Evolutionary conservation across 2,888 invertebrate genomes (phyloP).

Genomic region (Cosmorhoe ocellata): DNA sequence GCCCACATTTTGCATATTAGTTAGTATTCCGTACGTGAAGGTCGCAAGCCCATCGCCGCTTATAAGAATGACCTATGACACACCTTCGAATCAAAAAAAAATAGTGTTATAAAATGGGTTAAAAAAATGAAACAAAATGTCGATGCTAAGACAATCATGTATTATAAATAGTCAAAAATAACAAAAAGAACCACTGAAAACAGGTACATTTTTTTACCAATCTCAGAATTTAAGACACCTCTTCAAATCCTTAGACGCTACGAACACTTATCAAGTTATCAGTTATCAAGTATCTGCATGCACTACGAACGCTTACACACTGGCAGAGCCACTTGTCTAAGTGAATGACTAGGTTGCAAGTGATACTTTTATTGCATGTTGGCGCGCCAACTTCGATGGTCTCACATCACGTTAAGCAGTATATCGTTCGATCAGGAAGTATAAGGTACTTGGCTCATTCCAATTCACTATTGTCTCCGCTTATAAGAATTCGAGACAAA

Average conservation of each 20-base stretch:
- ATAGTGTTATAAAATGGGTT: too few relatives aligned
- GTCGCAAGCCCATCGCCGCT: too few relatives aligned
- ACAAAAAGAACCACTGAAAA: constrained; percentile 81
- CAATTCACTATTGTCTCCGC: constrained; percentile 28
- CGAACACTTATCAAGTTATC: constrained; percentile 80
- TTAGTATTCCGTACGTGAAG: too few relatives aligned
- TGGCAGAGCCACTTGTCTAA: constrained; percentile 62
- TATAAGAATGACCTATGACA: too few relatives aligned
- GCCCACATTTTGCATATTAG: too few relatives aligned
- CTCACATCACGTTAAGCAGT: constrained; percentile 40
- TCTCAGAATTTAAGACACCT: constrained; percentile 76
- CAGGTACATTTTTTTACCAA: constrained; percentile 79
- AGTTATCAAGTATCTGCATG: constrained; percentile 78
- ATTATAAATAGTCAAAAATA: constrained; percentile 83
- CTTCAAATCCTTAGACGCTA: constrained; percentile 78
- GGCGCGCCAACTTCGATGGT: constrained; percentile 31
- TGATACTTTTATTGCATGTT: constrained; percentile 51
- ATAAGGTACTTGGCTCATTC: constrained; percentile 18
- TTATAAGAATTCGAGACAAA: constrained; percentile 47
- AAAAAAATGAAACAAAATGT: constrained; percentile 55
- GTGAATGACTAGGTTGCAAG: constrained; percentile 81
- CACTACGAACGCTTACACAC: constrained; percentile 70
- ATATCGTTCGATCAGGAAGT: constrained; percentile 37
- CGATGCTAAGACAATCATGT: constrained; percentile 82
- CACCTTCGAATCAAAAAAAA: too few relatives aligned